Percentiles rank a stretch among this genome's conserved stretches.
phyloP scores from a whole-genome alignment of 2,888 invertebrate species.

The Endotricha flammealis region DNA sequence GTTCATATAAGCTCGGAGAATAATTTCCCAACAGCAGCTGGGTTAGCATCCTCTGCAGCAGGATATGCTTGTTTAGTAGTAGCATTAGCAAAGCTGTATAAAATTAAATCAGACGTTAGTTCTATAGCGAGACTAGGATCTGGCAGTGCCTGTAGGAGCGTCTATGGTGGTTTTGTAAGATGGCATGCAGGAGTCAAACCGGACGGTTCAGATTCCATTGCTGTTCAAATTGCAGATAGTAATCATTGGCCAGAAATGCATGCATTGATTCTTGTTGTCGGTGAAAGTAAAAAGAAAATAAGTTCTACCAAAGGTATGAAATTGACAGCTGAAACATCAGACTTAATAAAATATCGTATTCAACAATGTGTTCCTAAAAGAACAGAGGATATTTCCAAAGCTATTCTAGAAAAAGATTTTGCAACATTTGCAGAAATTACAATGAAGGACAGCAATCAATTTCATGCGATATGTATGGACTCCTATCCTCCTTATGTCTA shows the following conservation, averaged over 20 bases:
- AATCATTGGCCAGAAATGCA: slow-evolving; percentile 94
- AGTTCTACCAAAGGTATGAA: slow-evolving; percentile 95
- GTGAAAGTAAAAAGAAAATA: slow-evolving; percentile 88
- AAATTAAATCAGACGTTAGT: slow-evolving; percentile 85
- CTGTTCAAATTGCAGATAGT: slow-evolving; percentile 84
- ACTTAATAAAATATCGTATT: slow-evolving; percentile 86
- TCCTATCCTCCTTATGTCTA: slow-evolving; percentile 96
- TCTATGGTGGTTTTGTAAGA: slow-evolving; percentile 95
- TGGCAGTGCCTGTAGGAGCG: slow-evolving; percentile 97
- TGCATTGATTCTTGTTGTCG: slow-evolving; percentile 92
- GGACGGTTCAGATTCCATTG: slow-evolving; percentile 87
- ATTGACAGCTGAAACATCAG: slow-evolving; percentile 86
- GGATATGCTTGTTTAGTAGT: slow-evolving; percentile 96
- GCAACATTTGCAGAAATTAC: slow-evolving; percentile 92
- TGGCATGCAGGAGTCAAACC: slow-evolving; percentile 87
- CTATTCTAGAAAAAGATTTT: slow-evolving; percentile 86
- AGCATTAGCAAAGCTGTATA: slow-evolving; percentile 86
- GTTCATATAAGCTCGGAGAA: slow-evolving; percentile 92
- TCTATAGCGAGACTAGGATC: slow-evolving; percentile 91
- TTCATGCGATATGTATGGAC: slow-evolving; percentile 96
- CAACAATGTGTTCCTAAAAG: slow-evolving; percentile 85
- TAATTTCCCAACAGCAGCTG: slow-evolving; percentile 99
- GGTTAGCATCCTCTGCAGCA: slow-evolving; percentile 98
- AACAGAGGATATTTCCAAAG: slow-evolving; percentile 70
- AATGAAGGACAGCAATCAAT: slow-evolving; percentile 98